These are phyloP conservation scores for Camponotus pennsylvanicus DNA, from an alignment of 1,140 invertebrate species.

Conservation along the genomic window DNA sequence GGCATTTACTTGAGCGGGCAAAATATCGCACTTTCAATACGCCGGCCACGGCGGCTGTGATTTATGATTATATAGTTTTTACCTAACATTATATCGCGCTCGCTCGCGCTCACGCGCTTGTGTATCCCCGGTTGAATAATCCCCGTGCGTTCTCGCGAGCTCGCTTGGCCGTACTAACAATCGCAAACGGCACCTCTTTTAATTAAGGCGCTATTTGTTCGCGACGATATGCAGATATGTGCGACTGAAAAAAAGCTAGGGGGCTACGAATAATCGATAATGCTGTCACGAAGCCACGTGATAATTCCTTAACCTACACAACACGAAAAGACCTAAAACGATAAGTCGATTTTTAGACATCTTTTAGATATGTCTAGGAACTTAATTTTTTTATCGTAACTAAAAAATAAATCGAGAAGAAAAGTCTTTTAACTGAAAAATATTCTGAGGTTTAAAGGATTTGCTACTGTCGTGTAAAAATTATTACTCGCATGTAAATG, in stretches of 20 bases:
- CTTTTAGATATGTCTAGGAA: no score
- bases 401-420: not conserved
- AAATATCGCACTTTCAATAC: slow-evolving; percentile 61
- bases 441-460: not conserved
- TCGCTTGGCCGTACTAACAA: slow-evolving; percentile 37
- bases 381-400: not conserved
- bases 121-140: slow-evolving; percentile 16
- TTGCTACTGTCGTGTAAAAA: not conserved
- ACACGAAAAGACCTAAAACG: no score
- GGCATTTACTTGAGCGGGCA: slow-evolving; percentile 61
- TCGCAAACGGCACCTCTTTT: slow-evolving; percentile 64
- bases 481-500: not conserved
- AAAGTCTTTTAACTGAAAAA: not conserved
- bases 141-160: not conserved
- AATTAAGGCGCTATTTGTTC: slow-evolving; percentile 69
- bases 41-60: slow-evolving; percentile 11
- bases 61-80: slow-evolving; percentile 65
- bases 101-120: not conserved
- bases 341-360: no score
- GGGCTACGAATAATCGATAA: slow-evolving; percentile 20
- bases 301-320: not conserved
- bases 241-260: slow-evolving; percentile 35
- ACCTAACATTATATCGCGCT: slow-evolving; percentile 48
- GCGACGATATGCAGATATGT: slow-evolving; percentile 43
- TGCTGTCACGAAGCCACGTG: not conserved